phyloP scores from a whole-genome alignment of 1,140 invertebrate genomes.

The Belonocnema kinseyi region DNA sequence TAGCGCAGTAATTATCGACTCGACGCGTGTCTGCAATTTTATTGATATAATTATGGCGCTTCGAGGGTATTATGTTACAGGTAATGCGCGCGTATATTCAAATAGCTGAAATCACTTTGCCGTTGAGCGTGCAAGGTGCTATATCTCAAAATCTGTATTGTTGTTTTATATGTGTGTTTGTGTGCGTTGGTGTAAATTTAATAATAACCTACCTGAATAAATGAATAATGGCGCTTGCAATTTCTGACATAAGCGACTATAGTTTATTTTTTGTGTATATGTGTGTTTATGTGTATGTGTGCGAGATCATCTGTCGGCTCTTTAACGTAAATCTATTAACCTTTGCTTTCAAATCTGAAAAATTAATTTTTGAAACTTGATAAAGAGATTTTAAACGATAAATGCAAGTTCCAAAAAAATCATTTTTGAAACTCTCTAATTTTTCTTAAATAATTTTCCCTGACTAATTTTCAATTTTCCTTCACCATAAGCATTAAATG shows the following conservation, averaged over 20 bases:
- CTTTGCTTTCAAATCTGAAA: background rate
- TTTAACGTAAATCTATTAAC: background rate
- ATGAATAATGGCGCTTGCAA: constrained; percentile 20
- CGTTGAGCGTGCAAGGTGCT: constrained; percentile 33
- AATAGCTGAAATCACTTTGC: constrained; percentile 59
- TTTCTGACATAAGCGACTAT: background rate
- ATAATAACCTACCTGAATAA: constrained; percentile 21
- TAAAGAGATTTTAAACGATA: too few species aligned
- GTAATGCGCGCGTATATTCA: constrained; percentile 58
- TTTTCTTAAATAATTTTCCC: too few species aligned
- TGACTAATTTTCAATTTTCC: too few species aligned
- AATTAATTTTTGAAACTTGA: background rate
- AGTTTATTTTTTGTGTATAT: background rate
- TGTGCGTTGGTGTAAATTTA: background rate
- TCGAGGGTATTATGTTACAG: constrained; percentile 40
- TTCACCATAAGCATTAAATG: too few species aligned
- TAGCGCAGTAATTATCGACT: constrained; percentile 33
- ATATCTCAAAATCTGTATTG: constrained; percentile 57
- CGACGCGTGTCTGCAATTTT: constrained; percentile 41
- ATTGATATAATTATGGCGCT: constrained; percentile 55
- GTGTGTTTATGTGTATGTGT: background rate
- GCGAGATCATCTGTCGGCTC: background rate
- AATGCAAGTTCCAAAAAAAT: too few species aligned
- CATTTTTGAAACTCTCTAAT: too few species aligned
- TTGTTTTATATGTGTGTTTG: constrained; percentile 32